A percentile compares a stretch with the other conserved stretches of the same genome.
phyloP scores from a whole-genome alignment of 2,797 vertebrate genomes.

The Coendou prehensilis region DNA sequence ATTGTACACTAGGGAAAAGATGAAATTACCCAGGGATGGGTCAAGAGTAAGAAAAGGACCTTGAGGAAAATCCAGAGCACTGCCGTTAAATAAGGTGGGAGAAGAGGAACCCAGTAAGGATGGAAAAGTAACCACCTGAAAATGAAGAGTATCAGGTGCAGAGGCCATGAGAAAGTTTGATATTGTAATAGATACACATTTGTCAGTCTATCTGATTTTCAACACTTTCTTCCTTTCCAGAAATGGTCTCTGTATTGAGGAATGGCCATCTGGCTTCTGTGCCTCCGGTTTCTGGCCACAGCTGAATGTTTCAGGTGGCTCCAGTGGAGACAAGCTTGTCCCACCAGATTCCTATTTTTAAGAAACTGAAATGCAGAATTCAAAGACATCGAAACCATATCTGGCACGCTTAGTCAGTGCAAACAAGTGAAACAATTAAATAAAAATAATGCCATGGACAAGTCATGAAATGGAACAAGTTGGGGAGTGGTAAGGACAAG shows the following conservation, averaged over 20 bases:
- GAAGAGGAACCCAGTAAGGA: background rate
- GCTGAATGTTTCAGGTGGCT: background rate
- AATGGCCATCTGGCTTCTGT: background rate
- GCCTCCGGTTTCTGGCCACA: background rate
- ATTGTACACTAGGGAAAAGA: background rate
- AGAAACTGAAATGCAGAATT: constrained; percentile 12
- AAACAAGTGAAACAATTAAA: background rate
- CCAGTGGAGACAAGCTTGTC: background rate
- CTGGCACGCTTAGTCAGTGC: background rate
- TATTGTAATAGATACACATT: too few relatives aligned
- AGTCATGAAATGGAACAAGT: background rate
- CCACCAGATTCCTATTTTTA: background rate
- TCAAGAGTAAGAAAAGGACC: background rate
- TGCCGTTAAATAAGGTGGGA: background rate
- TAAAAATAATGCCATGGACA: background rate
- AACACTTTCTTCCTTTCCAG: background rate
- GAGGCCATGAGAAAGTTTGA: background rate
- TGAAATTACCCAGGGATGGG: background rate
- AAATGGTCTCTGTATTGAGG: background rate
- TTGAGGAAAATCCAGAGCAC: background rate
- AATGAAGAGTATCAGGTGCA: background rate
- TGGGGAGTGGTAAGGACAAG: background rate
- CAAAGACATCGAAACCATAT: background rate
- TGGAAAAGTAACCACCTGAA: background rate
- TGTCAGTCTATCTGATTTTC: background rate